Evolutionary conservation across 2,888 invertebrate genomes (phyloP).

Genomic region (Ophioninae sp.): DNA sequence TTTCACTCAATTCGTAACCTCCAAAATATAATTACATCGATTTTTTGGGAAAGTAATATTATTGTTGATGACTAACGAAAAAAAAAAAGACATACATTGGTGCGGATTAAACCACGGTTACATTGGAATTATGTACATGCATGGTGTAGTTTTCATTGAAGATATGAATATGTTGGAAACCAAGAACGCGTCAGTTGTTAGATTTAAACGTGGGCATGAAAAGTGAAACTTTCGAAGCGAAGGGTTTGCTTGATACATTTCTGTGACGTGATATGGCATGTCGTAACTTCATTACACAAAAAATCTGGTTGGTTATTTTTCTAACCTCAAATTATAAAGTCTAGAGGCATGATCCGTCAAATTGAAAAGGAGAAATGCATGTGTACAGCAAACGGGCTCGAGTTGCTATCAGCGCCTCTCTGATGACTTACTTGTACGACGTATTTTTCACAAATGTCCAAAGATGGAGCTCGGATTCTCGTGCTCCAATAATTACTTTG

Average conservation of each 20-base stretch:
- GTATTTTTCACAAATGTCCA: neutral
- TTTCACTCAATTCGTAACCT: too few species aligned
- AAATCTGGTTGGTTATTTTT: too few species aligned
- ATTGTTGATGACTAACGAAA: too few species aligned
- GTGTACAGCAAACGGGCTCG: neutral
- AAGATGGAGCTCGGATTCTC: neutral
- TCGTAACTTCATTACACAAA: too few species aligned
- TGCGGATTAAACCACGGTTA: too few species aligned
- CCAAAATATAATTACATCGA: too few species aligned
- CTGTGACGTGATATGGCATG: neutral
- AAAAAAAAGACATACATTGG: too few species aligned
- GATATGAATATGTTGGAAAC: neutral
- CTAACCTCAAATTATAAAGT: too few species aligned
- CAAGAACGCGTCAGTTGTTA: neutral
- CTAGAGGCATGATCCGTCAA: too few species aligned
- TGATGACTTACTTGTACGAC: neutral
- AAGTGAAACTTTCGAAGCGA: neutral
- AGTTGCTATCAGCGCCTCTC: neutral
- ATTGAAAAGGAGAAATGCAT: too few species aligned
- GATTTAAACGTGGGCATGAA: neutral
- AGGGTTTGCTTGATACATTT: neutral
- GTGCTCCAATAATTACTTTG: neutral
- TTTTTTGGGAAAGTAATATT: too few species aligned
- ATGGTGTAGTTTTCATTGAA: neutral
- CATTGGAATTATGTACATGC: neutral